Percentiles rank a stretch among this genome's conserved stretches.
phyloP scores from a whole-genome alignment of 2,113 vertebrate species.

The Rhinoderma darwinii region DNA sequence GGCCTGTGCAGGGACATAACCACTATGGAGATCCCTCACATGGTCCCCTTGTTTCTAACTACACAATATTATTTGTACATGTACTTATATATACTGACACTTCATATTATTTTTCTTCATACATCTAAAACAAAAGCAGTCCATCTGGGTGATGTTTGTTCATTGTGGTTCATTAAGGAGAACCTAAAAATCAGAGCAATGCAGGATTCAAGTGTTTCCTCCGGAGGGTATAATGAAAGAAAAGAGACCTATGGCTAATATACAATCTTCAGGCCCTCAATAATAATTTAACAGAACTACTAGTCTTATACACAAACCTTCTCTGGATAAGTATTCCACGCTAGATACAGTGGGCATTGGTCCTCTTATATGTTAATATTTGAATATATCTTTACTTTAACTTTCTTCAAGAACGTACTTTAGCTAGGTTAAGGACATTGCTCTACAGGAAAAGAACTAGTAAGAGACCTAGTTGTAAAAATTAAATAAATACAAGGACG shows the following conservation, averaged over 20 bases:
- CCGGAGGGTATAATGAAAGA: neutral
- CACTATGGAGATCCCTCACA: neutral
- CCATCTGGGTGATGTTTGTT: neutral
- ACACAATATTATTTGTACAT: neutral
- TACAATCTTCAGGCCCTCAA: slow-evolving; percentile 14
- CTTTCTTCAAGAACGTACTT: neutral
- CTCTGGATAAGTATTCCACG: neutral
- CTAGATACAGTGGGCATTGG: neutral
- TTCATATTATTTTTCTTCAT: neutral
- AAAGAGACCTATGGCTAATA: neutral
- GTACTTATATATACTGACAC: slow-evolving; percentile 12
- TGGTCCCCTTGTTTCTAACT: slow-evolving; percentile 22
- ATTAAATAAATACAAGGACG: neutral
- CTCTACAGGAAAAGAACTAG: neutral
- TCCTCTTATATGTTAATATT: neutral
- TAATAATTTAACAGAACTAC: slow-evolving; percentile 2
- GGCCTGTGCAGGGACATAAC: neutral
- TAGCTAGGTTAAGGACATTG: neutral
- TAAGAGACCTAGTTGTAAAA: neutral
- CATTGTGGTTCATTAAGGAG: neutral
- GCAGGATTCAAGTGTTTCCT: neutral
- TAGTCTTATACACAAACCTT: neutral
- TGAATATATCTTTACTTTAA: neutral
- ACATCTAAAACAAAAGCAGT: slow-evolving; percentile 9
- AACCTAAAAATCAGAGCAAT: slow-evolving; percentile 5